Percentiles rank a stretch among this genome's conserved stretches.
Evolutionary conservation across 2,113 vertebrate genomes (phyloP).

Genomic region (Ailurus styani): DNA sequence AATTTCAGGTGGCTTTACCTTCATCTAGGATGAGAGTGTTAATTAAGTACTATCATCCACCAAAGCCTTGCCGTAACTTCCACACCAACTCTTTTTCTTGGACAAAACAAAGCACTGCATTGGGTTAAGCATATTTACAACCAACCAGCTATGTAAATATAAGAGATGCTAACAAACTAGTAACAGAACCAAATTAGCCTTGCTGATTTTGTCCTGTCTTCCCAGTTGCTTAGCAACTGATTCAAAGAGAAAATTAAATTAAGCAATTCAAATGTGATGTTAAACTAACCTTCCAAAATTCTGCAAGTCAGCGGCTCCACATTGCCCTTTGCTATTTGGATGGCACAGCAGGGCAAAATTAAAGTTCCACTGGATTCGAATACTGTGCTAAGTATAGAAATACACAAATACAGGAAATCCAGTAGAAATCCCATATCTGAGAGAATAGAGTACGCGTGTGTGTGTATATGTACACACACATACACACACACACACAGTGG

Average conservation of each 20-base stretch:
- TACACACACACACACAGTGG: neutral
- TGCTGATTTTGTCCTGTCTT: conserved; percentile 58
- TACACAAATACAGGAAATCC: neutral
- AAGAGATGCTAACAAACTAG: conserved; percentile 61
- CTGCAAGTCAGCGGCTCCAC: conserved; percentile 46
- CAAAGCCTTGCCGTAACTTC: neutral
- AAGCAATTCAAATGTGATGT: conserved; percentile 70
- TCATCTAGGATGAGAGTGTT: neutral
- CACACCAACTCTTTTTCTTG: conserved; percentile 28
- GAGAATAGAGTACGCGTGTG: neutral
- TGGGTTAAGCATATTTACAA: conserved; percentile 60
- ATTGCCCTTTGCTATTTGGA: neutral
- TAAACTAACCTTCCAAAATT: conserved; percentile 69
- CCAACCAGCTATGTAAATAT: conserved; percentile 43
- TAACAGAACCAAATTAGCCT: conserved; percentile 67
- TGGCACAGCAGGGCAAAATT: neutral
- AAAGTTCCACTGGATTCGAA: neutral
- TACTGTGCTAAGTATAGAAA: neutral
- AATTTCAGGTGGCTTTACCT: neutral
- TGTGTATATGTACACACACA: accelerated
- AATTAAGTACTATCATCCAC: neutral
- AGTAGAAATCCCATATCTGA: neutral
- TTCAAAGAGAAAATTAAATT: conserved; percentile 71
- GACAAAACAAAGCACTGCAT: conserved; percentile 32
- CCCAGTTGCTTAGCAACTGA: conserved; percentile 76